A percentile compares a stretch with the other conserved stretches of the same genome.
phyloP scores from a whole-genome alignment of 64 coral and sea anemone species.

The Montipora efflorescens region DNA sequence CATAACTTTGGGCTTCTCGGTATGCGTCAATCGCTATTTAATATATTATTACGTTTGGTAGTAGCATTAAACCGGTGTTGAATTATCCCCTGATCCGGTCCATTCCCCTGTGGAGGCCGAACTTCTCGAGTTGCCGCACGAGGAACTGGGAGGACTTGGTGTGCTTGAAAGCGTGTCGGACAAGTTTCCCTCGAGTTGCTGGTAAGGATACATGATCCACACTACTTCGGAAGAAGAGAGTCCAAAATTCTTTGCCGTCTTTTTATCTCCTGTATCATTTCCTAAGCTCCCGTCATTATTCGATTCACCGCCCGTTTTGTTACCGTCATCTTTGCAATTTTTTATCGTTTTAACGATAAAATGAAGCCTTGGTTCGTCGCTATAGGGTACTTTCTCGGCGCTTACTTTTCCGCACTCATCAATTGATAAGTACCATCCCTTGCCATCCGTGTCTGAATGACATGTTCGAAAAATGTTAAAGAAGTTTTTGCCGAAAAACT shows the following conservation, averaged over 20 bases:
- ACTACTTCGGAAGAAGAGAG: background rate
- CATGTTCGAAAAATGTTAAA: constrained; percentile 90
- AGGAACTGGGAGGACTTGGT: constrained; percentile 75
- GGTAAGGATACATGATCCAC: constrained; percentile 41
- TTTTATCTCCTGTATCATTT: constrained; percentile 1
- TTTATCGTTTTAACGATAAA: constrained; percentile 82
- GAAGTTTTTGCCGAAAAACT: constrained; percentile 93
- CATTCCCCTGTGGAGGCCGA: constrained; percentile 53
- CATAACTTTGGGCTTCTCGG: too few relatives aligned
- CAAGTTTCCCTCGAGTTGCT: background rate
- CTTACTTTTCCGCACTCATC: constrained; percentile 68
- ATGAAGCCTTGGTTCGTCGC: constrained; percentile 82
- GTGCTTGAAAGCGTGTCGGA: constrained; percentile 52
- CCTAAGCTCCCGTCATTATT: background rate
- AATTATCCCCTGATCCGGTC: constrained; percentile 39
- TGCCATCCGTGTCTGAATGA: constrained; percentile 72
- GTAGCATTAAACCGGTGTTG: background rate
- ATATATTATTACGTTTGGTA: background rate
- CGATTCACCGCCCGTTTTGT: background rate
- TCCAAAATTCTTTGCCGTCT: constrained; percentile 1
- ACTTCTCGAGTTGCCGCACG: constrained; percentile 54
- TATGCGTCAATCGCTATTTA: too few relatives aligned
- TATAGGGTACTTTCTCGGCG: constrained; percentile 74
- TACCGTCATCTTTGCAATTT: background rate
- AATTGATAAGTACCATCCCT: constrained; percentile 90